phyloP scores from a whole-genome alignment of 2,113 vertebrate species.

The Hymenochirus boettgeri region DNA sequence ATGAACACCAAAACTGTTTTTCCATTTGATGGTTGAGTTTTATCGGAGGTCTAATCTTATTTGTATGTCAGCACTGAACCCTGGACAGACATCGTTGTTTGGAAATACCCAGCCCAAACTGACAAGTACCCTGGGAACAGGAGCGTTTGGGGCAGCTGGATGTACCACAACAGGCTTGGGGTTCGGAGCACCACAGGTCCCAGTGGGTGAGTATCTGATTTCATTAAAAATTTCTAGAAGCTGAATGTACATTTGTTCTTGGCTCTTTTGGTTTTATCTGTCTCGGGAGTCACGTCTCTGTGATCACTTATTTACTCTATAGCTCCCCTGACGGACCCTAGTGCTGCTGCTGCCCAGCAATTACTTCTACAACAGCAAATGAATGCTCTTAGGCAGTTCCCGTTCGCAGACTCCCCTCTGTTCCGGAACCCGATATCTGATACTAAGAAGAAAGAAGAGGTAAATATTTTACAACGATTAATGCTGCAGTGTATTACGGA shows the following conservation, averaged over 20 bases:
- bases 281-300: too few species aligned
- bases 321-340: slow-evolving; percentile 81
- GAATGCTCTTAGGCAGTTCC: slow-evolving; percentile 80
- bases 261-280: not conserved
- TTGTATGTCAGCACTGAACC: slow-evolving; percentile 70
- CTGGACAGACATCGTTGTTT: slow-evolving; percentile 81
- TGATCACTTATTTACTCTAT: too few species aligned
- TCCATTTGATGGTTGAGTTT: too few species aligned
- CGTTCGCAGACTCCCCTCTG: slow-evolving; percentile 89
- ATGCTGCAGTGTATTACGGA: too few species aligned
- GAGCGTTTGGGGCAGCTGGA: slow-evolving; percentile 70
- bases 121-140: slow-evolving; percentile 76
- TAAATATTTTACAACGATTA: slow-evolving; percentile 41
- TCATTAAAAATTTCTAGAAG: not conserved
- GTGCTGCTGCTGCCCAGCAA: slow-evolving; percentile 78
- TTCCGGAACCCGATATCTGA: slow-evolving; percentile 93
- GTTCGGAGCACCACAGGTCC: slow-evolving; percentile 81
- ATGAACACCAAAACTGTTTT: too few species aligned
- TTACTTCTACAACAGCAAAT: slow-evolving; percentile 87
- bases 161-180: slow-evolving; percentile 73
- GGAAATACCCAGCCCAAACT: slow-evolving; percentile 85
- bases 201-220: slow-evolving; percentile 77
- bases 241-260: not conserved
- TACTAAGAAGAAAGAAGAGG: slow-evolving; percentile 95
- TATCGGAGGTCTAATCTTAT: too few species aligned